Evolutionary conservation across 2,113 vertebrate species (phyloP), one percentile per base, ranked within the genome.

Genomic region (Pelecanoides urinatrix): DNA sequence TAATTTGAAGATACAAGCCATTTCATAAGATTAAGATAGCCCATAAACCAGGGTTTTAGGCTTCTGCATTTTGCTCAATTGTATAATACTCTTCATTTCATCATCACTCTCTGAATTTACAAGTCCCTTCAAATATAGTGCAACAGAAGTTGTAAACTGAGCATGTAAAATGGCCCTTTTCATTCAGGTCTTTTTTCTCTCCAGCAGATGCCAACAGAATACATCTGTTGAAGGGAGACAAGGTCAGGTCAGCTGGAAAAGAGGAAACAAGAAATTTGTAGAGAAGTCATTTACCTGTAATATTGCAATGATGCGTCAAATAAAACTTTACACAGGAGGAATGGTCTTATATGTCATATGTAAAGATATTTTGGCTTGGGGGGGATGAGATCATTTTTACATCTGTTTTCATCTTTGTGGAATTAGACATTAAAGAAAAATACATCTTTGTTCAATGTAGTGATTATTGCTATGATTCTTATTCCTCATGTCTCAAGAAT

Each of bases 391-490:
- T 9, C 0, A 79, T 71, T 87, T 79, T 80, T 71, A 42, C 12
- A 13, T 52, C 6, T 59, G 2, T 74, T 79, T 79, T 66, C 6
- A 38, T 25, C 25, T 14, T 32, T 56, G 21, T 26, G 30, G 0
- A 3, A 44, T 49, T 73, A 63, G 22, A 86, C 19, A 71, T 66
- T 26, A 61, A 65, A 65, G 9, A 78, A 65, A 67, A 85, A 53
- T 19, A n/a, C 0, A 2, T 40, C 1, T 53, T 82, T 73, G 2
- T 65, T 45, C 8, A 1, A 38, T 38, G 4, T 38, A 15, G 12
- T 14, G 22, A 21, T 47, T 83, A 38, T 61, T 70, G 18, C 21
- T 42, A 50, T 26, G 32, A 18, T 59, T 27, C 14, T 36, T 66
- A 26, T 11, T 65, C 14, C 4, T 71, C 8, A 12, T 47, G 5